phyloP scores from a whole-genome alignment of 1,140 invertebrate genomes.

The Bilobella aurantiaca region DNA sequence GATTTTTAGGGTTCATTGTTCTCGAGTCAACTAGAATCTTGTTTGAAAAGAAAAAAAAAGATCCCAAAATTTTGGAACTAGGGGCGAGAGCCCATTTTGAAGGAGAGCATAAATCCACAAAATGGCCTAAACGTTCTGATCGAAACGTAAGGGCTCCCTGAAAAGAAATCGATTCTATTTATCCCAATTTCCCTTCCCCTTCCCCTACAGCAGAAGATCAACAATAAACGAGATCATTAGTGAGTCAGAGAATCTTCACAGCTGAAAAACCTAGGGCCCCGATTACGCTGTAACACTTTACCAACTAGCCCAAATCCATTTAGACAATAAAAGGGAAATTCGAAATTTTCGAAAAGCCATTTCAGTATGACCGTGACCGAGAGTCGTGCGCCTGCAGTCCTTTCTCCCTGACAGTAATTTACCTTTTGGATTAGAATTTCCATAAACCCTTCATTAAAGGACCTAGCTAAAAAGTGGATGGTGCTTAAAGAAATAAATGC shows the following conservation, averaged over 20 bases:
- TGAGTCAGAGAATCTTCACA: background rate
- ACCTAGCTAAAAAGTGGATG: too few relatives aligned
- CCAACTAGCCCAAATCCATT: background rate
- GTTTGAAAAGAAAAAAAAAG: too few relatives aligned
- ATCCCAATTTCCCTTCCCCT: background rate
- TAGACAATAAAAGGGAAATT: background rate
- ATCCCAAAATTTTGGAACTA: too few relatives aligned
- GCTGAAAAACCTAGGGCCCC: background rate
- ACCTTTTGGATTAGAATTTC: too few relatives aligned
- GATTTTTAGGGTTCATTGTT: too few relatives aligned
- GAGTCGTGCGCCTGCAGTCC: too few relatives aligned
- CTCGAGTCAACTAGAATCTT: too few relatives aligned
- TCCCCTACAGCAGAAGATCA: background rate
- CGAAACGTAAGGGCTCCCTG: background rate
- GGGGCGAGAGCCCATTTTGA: too few relatives aligned
- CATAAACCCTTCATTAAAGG: too few relatives aligned
- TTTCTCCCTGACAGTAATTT: too few relatives aligned
- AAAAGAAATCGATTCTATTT: background rate
- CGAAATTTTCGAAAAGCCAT: background rate
- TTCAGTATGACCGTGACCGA: background rate
- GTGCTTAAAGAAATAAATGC: too few relatives aligned
- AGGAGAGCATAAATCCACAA: background rate
- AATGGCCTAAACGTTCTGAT: background rate
- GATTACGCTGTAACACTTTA: background rate
- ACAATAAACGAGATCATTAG: background rate